These are phyloP conservation scores for Galeruca laticollis DNA, from an alignment of 2,888 invertebrate species.

Conservation along the genomic window DNA sequence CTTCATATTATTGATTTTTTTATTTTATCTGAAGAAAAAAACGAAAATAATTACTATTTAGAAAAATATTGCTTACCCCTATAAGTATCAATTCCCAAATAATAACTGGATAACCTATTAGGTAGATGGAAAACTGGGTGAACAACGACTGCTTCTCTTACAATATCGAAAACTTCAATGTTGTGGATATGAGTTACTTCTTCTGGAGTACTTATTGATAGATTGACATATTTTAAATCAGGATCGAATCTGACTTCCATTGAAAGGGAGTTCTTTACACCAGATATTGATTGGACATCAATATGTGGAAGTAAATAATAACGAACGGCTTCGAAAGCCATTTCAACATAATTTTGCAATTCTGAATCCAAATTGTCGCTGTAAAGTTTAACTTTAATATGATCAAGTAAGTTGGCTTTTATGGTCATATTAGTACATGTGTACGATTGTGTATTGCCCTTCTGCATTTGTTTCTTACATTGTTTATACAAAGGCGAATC, in stretches of 20 bases:
- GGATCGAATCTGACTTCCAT: slow-evolving; percentile 67
- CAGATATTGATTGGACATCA: slow-evolving; percentile 62
- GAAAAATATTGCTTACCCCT: slow-evolving; percentile 69
- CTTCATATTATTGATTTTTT: too few species aligned
- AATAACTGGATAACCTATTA: slow-evolving; percentile 59
- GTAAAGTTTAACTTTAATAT: slow-evolving; percentile 67
- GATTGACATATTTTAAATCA: slow-evolving; percentile 67
- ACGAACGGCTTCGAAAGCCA: slow-evolving; percentile 67
- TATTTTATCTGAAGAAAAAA: too few species aligned
- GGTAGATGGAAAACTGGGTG: slow-evolving; percentile 67
- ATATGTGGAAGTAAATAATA: slow-evolving; percentile 66
- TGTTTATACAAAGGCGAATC: slow-evolving; percentile 66
- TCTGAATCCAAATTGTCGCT: slow-evolving; percentile 69
- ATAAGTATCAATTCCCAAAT: slow-evolving; percentile 64
- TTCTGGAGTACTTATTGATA: slow-evolving; percentile 67
- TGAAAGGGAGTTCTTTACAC: slow-evolving; percentile 67
- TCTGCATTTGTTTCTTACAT: slow-evolving; percentile 69
- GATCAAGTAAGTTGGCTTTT: slow-evolving; percentile 70
- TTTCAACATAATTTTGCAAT: slow-evolving; percentile 67
- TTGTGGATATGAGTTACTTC: slow-evolving; percentile 65
- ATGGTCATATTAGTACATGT: slow-evolving; percentile 72
- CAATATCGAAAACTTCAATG: slow-evolving; percentile 64
- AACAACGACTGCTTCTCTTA: slow-evolving; percentile 64
- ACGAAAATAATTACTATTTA: too few species aligned
- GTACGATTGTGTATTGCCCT: slow-evolving; percentile 70